Evolutionary conservation across 2,113 vertebrate genomes (phyloP).

Genomic region (Neopipo cinnamomea): DNA sequence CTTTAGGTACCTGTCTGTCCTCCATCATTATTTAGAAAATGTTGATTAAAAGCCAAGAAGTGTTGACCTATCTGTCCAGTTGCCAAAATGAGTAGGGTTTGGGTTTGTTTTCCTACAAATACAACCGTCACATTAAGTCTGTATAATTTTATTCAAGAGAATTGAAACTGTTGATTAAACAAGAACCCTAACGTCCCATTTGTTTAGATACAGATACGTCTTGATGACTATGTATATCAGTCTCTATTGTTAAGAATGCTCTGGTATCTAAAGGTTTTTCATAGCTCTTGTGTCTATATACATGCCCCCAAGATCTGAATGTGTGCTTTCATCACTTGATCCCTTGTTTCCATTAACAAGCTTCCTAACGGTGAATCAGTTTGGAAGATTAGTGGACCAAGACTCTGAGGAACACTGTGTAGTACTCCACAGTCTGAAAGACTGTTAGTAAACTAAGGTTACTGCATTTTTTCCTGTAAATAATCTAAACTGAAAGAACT

Average conservation of each 20-base stretch:
- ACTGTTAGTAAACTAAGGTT: neutral
- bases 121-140: neutral
- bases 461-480: neutral
- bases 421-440: neutral
- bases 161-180: neutral
- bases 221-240: neutral
- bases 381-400: neutral
- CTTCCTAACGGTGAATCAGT: neutral
- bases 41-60: neutral
- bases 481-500: neutral
- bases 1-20: neutral
- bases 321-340: neutral
- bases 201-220: neutral
- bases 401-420: neutral
- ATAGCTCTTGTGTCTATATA: neutral
- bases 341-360: neutral
- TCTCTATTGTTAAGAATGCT: neutral
- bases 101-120: neutral
- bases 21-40: neutral
- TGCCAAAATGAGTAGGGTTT: neutral
- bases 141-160: neutral
- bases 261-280: neutral
- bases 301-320: neutral
- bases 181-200: neutral
- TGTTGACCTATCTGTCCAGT: neutral